These are phyloP conservation scores for Pempheris klunzingeri DNA, from an alignment of 2,797 vertebrate genomes.

Conservation along the genomic window DNA sequence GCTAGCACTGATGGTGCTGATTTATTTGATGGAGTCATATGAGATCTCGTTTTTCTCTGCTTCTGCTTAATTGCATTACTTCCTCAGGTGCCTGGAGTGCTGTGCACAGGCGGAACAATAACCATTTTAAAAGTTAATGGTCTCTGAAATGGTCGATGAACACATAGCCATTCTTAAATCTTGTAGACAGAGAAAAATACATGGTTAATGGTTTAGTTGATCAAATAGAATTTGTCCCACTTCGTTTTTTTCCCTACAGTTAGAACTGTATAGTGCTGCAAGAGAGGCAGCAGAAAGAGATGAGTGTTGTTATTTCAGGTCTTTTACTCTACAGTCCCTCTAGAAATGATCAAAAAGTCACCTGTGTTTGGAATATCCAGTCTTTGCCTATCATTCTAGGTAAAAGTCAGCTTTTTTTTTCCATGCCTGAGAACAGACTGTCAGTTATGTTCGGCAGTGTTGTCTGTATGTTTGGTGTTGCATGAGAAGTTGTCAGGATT, in stretches of 20 bases:
- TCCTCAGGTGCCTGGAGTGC: constrained; percentile 25
- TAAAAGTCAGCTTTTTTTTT: too few relatives aligned
- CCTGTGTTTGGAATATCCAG: not conserved
- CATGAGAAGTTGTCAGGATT: too few relatives aligned
- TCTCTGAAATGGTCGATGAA: constrained; percentile 57
- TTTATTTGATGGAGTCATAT: constrained; percentile 53
- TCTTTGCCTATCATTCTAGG: too few relatives aligned
- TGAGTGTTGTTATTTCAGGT: not conserved
- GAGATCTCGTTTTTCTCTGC: constrained; percentile 26
- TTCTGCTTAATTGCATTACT: constrained; percentile 30
- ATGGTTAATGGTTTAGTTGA: constrained; percentile 19
- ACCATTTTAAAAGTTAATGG: constrained; percentile 56
- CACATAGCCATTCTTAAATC: constrained; percentile 31
- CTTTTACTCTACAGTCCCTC: not conserved
- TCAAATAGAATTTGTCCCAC: constrained; percentile 30
- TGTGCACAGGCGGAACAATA: constrained; percentile 39
- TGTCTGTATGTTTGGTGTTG: too few relatives aligned
- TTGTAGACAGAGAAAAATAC: constrained; percentile 19
- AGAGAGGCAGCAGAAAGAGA: not conserved
- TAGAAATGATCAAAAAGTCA: not conserved
- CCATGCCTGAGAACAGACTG: too few relatives aligned
- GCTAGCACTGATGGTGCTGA: constrained; percentile 15
- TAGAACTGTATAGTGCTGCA: not conserved
- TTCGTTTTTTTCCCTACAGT: constrained; percentile 10
- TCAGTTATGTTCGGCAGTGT: too few relatives aligned